phyloP scores from a whole-genome alignment of 2,797 vertebrate species.

The Squalus acanthias region DNA sequence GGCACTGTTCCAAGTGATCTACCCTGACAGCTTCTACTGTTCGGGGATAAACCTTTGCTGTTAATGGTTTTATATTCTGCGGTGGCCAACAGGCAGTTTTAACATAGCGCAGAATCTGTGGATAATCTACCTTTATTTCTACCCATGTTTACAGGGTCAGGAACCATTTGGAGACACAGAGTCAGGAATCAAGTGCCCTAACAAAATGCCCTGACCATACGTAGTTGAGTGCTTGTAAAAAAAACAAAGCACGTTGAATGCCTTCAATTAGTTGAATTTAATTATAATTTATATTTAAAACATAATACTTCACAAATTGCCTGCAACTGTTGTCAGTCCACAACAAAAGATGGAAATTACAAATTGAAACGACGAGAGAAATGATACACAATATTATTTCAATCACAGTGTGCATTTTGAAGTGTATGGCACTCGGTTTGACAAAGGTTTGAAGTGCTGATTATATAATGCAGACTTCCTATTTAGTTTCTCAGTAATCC shows the following conservation, averaged over 20 bases:
- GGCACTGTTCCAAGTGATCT: not conserved
- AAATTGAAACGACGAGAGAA: not conserved
- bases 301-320: not conserved
- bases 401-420: not conserved
- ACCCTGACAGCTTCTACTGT: not conserved
- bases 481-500: not conserved
- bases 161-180: not conserved
- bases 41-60: not conserved
- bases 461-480: not conserved
- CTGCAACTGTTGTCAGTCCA: not conserved
- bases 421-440: not conserved
- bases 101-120: not conserved
- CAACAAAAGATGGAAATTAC: not conserved
- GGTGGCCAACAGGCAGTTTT: not conserved
- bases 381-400: not conserved
- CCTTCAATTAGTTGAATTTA: not conserved
- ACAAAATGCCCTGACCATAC: not conserved
- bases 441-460: not conserved
- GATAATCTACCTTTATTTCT: not conserved
- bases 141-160: no score
- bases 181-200: not conserved
- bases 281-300: not conserved
- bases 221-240: not conserved
- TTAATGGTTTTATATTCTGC: not conserved
- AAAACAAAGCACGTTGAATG: not conserved